Evolutionary conservation across 1,140 invertebrate species (phyloP).

Genomic region (Drosophila nannoptera): DNA sequence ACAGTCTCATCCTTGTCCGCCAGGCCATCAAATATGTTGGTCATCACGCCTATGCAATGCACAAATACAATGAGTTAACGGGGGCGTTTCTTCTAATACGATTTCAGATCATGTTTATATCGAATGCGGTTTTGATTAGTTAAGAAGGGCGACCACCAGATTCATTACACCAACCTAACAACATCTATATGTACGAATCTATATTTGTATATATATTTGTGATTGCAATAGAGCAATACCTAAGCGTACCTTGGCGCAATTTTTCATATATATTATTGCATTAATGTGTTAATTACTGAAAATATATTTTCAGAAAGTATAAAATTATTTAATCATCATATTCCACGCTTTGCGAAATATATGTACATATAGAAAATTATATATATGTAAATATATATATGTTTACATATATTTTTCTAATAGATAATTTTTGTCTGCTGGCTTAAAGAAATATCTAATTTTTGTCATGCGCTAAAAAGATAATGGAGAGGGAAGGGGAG

Average conservation of each 20-base stretch:
- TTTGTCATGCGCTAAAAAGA: constrained; percentile 4
- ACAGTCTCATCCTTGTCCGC: constrained; percentile 83
- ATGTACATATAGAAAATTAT: not conserved
- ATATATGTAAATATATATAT: not conserved
- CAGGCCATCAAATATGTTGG: constrained; percentile 81
- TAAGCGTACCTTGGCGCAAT: too few species aligned
- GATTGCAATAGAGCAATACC: too few species aligned
- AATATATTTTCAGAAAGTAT: too few species aligned
- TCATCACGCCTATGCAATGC: constrained; percentile 80
- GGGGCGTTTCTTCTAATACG: not conserved
- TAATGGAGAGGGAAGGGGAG: not conserved
- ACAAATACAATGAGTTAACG: constrained; percentile 3
- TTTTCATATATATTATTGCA: too few species aligned
- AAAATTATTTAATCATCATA: too few species aligned
- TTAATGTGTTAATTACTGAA: too few species aligned
- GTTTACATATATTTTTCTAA: not conserved
- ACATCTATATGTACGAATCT: not conserved
- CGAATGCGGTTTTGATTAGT: not conserved
- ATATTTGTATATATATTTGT: too few species aligned
- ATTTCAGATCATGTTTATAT: not conserved
- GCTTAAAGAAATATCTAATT: constrained; percentile 20
- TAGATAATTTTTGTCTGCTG: constrained; percentile 32
- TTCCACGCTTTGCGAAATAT: too few species aligned
- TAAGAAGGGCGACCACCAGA: not conserved
- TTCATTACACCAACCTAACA: not conserved